Evolutionary conservation across 2,113 vertebrate genomes (phyloP), one percentile per base, ranked within the genome.

Genomic region (Gymnocephalus cernua): DNA sequence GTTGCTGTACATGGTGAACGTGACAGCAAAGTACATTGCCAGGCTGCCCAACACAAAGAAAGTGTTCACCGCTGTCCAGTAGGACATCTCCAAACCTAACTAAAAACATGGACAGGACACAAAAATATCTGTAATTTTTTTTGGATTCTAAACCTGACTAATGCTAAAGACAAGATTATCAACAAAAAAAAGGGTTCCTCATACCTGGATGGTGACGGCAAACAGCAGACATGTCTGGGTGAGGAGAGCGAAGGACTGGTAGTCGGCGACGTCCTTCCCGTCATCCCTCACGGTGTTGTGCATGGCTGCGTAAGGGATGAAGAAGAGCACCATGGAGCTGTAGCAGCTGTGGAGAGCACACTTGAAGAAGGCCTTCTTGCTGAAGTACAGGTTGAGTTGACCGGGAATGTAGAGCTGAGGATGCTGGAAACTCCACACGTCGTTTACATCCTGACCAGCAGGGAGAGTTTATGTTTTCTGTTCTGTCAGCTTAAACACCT

Each of bases 291-390:
- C 88, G 0, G 96, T 94, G 91, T 97, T 91, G 6, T 90, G 83
- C 89, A 96, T 75, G 58, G 97, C 95, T 3, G 94, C 95, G 79
- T 96, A 98, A 16, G 98, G 96, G 83, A 99, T 92, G 89, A 99
- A 99, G 95, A 99, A 99, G 66, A 99, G 95, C 87, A 99, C 95
- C n/a, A 99, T 83, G 48, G 98, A 99, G 92, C 96, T 97, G 95
- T 99, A 99, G 90, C 96, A 91, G 79, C 97, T 97, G 89, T 98
- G 97, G 8, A 98, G 54, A 41, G 95, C 94, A 29, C 97, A 99
- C 48, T 95, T 97, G 72, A 97, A 86, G 90, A 99, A 99, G 54
- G 96, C 92, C 38, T 35, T 90, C 91, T 96, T 97, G 89, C 97
- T 99, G 94, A 99, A 99, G 90, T 97, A 97, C 47, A 96, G 92